These are phyloP conservation scores for Chymomyza costata DNA, from an alignment of 1,140 invertebrate species.

Conservation along the genomic window DNA sequence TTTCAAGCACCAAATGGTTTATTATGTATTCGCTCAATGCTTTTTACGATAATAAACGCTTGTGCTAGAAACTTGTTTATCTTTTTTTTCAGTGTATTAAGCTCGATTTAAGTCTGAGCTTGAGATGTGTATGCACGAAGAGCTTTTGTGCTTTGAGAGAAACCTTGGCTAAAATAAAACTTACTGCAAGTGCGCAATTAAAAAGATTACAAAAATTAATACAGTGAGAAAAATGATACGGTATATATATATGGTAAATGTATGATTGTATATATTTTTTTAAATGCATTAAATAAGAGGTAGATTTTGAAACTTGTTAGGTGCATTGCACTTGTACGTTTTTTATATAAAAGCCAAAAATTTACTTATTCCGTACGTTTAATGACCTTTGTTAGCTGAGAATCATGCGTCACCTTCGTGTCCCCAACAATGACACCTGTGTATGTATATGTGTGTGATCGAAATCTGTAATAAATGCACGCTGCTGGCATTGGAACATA, in stretches of 20 bases:
- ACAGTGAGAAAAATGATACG: slow-evolving; percentile 16
- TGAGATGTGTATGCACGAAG: background rate
- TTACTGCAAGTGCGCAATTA: slow-evolving; percentile 55
- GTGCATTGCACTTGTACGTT: slow-evolving; percentile 44
- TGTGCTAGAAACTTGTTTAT: slow-evolving; percentile 35
- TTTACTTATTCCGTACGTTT: slow-evolving; percentile 52
- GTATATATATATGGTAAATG: slow-evolving; percentile 5
- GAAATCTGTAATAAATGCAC: slow-evolving; percentile 8
- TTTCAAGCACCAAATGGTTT: slow-evolving; percentile 53
- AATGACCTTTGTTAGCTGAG: slow-evolving; percentile 51
- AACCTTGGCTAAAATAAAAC: slow-evolving; percentile 32
- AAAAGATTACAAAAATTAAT: slow-evolving; percentile 31
- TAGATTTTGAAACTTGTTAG: slow-evolving; percentile 24
- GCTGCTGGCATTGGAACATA: slow-evolving; percentile 41
- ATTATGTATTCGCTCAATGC: slow-evolving; percentile 72
- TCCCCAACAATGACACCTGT: slow-evolving; percentile 13
- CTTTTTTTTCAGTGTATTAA: slow-evolving; percentile 30
- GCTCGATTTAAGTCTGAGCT: slow-evolving; percentile 2
- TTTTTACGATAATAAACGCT: slow-evolving; percentile 73
- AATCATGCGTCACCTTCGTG: background rate
- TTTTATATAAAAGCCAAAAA: too few relatives aligned
- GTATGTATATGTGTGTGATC: slow-evolving; percentile 25
- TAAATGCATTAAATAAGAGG: slow-evolving; percentile 38
- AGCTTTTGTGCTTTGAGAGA: background rate
- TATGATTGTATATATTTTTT: background rate